Evolutionary conservation across 2,888 invertebrate genomes (phyloP).

Genomic region (Campaea margaritaria): DNA sequence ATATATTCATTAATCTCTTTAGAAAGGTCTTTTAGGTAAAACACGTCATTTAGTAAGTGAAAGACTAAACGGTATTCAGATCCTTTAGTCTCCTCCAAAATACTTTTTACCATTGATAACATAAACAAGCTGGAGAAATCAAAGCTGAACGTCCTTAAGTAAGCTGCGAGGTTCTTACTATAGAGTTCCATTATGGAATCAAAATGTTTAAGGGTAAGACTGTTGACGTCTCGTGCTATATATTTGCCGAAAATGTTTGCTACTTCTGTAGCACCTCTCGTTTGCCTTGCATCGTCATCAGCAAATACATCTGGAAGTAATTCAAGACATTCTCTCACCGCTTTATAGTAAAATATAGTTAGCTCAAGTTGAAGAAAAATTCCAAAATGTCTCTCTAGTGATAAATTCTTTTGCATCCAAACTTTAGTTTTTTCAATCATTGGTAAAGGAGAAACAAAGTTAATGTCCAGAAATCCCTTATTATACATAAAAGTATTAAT

Average conservation of each 20-base stretch:
- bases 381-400: slow-evolving; percentile 51
- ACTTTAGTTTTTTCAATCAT: slow-evolving; percentile 51
- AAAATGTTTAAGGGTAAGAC: slow-evolving; percentile 53
- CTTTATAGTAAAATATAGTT: slow-evolving; percentile 58
- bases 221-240: slow-evolving; percentile 52
- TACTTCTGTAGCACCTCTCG: slow-evolving; percentile 50
- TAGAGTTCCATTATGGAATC: slow-evolving; percentile 57
- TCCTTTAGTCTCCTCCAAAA: slow-evolving; percentile 9
- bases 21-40: too few species aligned
- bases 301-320: slow-evolving; percentile 50
- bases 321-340: slow-evolving; percentile 52
- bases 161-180: slow-evolving; percentile 39
- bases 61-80: slow-evolving; percentile 2
- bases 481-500: slow-evolving; percentile 51
- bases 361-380: slow-evolving; percentile 53
- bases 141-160: slow-evolving; percentile 32
- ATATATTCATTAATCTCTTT: too few species aligned
- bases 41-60: too few species aligned
- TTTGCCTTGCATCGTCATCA: slow-evolving; percentile 39
- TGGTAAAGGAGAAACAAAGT: slow-evolving; percentile 51
- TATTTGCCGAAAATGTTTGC: slow-evolving; percentile 47
- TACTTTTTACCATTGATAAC: slow-evolving; percentile 10
- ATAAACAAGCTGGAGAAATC: slow-evolving; percentile 1
- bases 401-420: slow-evolving; percentile 49
- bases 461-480: slow-evolving; percentile 49